Percentiles rank a stretch among this genome's conserved stretches.
These are phyloP conservation scores for Silvanus unidentatus DNA, from an alignment of 2,888 invertebrate genomes.

Conservation along the genomic window DNA sequence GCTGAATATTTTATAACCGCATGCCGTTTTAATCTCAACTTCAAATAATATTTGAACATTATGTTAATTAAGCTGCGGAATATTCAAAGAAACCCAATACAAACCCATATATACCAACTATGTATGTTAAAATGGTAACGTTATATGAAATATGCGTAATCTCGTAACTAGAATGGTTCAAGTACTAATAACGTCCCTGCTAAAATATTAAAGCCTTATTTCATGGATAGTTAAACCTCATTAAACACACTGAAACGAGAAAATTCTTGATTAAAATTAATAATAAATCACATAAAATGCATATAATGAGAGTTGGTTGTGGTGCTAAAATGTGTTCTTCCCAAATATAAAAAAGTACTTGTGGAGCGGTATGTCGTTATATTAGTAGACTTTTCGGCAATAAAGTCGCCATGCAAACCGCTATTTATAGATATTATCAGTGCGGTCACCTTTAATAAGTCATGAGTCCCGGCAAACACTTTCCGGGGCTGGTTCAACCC, in stretches of 20 bases:
- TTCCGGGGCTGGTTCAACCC: constrained; percentile 15
- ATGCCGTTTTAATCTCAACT: too few relatives aligned
- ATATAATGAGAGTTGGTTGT: constrained; percentile 5
- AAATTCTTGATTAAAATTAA: constrained; percentile 24
- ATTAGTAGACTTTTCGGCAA: constrained; percentile 9
- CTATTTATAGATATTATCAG: constrained; percentile 26
- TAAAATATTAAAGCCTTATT: constrained; percentile 23
- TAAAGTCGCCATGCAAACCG: constrained; percentile 17
- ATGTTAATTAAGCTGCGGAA: too few relatives aligned
- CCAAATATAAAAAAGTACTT: too few relatives aligned
- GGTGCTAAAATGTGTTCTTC: constrained; percentile 3
- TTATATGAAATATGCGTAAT: constrained; percentile 15
- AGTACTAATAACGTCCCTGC: constrained; percentile 17
- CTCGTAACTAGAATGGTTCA: constrained; percentile 9
- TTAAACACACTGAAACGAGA: constrained; percentile 18
- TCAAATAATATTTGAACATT: too few relatives aligned
- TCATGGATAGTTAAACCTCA: constrained; percentile 25
- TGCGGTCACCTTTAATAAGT: constrained; percentile 26
- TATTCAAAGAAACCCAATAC: too few relatives aligned
- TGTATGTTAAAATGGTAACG: background rate
- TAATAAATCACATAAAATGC: constrained; percentile 18
- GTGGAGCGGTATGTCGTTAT: too few relatives aligned
- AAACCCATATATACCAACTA: too few relatives aligned
- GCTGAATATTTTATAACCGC: too few relatives aligned
- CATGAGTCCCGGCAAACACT: constrained; percentile 18